Conservation (phyloP, 2,797 vertebrate genomes). For the Scyliorhinus canicula region DNA sequence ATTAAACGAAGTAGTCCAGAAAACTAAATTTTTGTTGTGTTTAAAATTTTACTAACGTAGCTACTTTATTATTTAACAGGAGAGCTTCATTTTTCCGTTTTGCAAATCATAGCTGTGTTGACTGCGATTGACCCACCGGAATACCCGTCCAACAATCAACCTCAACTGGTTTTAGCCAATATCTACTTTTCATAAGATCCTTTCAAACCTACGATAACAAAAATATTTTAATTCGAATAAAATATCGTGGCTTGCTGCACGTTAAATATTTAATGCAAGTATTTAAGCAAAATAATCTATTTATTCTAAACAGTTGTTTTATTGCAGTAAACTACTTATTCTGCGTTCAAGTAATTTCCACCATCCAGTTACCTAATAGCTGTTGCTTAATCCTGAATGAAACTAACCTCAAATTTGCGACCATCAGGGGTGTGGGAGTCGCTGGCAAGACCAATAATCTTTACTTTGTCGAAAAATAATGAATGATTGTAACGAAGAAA, state of each 20-base stretch:
- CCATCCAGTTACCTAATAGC: neutral
- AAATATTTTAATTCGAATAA: neutral
- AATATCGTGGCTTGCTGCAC: neutral
- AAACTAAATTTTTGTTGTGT: too few species aligned
- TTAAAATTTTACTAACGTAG: too few species aligned
- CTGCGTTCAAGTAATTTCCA: neutral
- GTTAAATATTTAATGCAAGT: neutral
- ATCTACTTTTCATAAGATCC: neutral
- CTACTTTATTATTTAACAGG: neutral
- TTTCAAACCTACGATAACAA: neutral
- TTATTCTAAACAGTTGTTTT: neutral
- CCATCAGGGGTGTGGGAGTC: neutral
- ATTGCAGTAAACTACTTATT: neutral
- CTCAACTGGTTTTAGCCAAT: neutral
- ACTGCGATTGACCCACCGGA: neutral
- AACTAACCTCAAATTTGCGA: neutral
- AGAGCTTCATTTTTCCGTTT: neutral
- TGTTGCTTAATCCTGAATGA: neutral
- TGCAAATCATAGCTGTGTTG: neutral
- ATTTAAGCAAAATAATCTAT: neutral
- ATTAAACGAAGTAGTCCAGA: neutral
- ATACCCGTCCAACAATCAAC: neutral
- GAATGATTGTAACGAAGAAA: neutral
- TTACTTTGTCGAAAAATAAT: neutral
- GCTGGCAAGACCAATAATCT: neutral